Base-by-base conservation (phyloP, 2,113 vertebrate species). In the Rhagologus leucostigma region DNA sequence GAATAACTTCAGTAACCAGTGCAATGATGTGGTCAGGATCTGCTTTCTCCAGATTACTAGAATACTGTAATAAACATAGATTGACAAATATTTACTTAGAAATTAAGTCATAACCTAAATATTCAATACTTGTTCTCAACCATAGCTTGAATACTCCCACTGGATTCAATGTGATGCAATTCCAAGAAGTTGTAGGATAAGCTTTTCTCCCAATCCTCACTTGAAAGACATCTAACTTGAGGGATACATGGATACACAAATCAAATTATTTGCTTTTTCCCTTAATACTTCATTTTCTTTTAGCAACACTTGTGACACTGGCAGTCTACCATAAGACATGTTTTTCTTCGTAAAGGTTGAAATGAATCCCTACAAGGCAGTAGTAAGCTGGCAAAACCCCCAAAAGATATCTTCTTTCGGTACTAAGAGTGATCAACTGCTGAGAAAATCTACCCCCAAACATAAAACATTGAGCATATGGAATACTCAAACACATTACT, bases 1-100 rank as follows among this genome's bases (percentile, higher is more conserved):
- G 99, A 85, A 99, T 99, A 65, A 99, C 98, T 96, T 99, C 99
- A 33, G 99, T 98, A 83, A 99, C 99, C 97, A 99, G 91, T 13
- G 99, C 99, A 70, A 99, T 97, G 81, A 99, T 97, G 94, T 99
- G 99, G 87, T 99, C 99, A 11, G 99, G 99, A 96, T 99, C 99
- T 39, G 98, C 95, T 97, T 98, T 99, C 97, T 98, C 98, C 98
- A 99, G 98, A 35, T 91, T 75, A 77, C 98, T 98, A 42, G 98
- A 98, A 97, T 99, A 99, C 99, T 99, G 46, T 10, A 74, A 95
- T 49, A 68, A 94, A 86, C 21, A 93, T 62, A 76, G 55, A 91
- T 60, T 26, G 21, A 57, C 13, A 90, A 33, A 84, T 16, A 70
- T 30, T 69, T 63, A n/a, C 4, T 30, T 15, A 47, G 30, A 37